phyloP scores from a whole-genome alignment of 2,797 vertebrate genomes.

The Emydoidea blandingii region DNA sequence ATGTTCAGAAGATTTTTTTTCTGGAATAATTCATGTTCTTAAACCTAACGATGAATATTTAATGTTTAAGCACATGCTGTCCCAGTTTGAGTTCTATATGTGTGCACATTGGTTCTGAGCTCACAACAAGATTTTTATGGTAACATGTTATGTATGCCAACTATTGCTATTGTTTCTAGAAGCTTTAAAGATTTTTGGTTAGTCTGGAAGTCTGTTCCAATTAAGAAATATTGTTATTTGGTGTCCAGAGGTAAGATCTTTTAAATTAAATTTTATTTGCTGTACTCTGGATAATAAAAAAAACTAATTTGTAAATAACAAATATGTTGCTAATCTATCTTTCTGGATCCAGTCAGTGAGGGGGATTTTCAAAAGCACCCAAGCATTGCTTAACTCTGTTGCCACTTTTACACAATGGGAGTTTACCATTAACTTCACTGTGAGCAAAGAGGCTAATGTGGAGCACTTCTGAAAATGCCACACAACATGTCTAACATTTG shows the following conservation, averaged over 20 bases:
- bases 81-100: not conserved
- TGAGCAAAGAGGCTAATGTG: not conserved
- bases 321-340: conserved; percentile 11
- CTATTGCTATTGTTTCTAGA: not conserved
- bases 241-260: conserved; percentile 31
- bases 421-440: not conserved
- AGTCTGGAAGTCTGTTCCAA: conserved; percentile 18
- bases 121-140: not conserved
- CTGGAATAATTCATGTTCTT: not conserved
- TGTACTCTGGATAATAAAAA: conserved; percentile 37
- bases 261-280: conserved; percentile 58
- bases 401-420: not conserved
- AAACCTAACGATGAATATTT: not conserved
- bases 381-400: conserved; percentile 15
- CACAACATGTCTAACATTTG: not conserved
- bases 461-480: not conserved
- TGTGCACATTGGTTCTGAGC: not conserved
- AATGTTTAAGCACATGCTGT: not conserved
- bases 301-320: conserved; percentile 34
- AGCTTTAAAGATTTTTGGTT: conserved; percentile 3
- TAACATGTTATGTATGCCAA: not conserved
- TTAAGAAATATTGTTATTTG: conserved; percentile 19
- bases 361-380: not conserved
- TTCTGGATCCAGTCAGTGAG: not conserved
- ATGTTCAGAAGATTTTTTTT: conserved; percentile 5